A percentile compares a stretch with the other conserved stretches of the same genome.
phyloP scores from a whole-genome alignment of 2,888 invertebrate species.

The Ryuthela nishihirai region DNA sequence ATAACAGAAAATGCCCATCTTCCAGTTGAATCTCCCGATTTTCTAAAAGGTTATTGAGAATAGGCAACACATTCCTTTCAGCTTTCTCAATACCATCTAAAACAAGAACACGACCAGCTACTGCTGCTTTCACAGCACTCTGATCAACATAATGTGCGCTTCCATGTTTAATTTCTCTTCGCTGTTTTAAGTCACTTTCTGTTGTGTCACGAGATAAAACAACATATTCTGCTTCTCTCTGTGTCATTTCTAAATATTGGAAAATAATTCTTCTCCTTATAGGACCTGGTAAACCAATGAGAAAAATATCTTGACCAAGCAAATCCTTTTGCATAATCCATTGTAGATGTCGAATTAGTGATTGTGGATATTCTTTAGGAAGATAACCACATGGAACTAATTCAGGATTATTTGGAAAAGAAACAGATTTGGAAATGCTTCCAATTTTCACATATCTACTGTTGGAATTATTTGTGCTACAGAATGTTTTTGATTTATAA shows the following conservation, averaged over 20 bases:
- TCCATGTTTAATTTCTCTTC: constrained; percentile 82
- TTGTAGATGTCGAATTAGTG: constrained; percentile 13
- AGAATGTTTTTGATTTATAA: background rate
- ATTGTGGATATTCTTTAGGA: background rate
- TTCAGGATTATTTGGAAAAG: constrained; percentile 63
- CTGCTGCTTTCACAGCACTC: constrained; percentile 91
- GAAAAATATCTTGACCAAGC: constrained; percentile 90
- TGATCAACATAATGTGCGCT: constrained; percentile 88
- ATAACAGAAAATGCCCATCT: constrained; percentile 89
- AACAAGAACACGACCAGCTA: constrained; percentile 79
- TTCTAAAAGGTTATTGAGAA: constrained; percentile 91
- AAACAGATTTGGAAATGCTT: constrained; percentile 6
- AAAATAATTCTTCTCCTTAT: constrained; percentile 75
- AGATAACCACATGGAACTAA: constrained; percentile 75
- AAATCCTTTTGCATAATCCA: constrained; percentile 55
- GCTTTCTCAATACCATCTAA: constrained; percentile 97
- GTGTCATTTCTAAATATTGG: constrained; percentile 78
- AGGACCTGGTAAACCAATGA: constrained; percentile 87
- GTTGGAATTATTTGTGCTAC: background rate
- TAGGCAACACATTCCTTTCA: constrained; percentile 92
- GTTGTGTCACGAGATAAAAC: constrained; percentile 93
- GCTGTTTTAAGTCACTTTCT: constrained; percentile 92
- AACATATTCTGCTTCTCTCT: constrained; percentile 87
- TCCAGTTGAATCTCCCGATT: constrained; percentile 98
- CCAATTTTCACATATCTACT: constrained; percentile 18